Percentiles rank a stretch among this genome's conserved stretches.
Evolutionary conservation across 2,113 vertebrate genomes (phyloP).

Genomic region (Camarhynchus parvulus): DNA sequence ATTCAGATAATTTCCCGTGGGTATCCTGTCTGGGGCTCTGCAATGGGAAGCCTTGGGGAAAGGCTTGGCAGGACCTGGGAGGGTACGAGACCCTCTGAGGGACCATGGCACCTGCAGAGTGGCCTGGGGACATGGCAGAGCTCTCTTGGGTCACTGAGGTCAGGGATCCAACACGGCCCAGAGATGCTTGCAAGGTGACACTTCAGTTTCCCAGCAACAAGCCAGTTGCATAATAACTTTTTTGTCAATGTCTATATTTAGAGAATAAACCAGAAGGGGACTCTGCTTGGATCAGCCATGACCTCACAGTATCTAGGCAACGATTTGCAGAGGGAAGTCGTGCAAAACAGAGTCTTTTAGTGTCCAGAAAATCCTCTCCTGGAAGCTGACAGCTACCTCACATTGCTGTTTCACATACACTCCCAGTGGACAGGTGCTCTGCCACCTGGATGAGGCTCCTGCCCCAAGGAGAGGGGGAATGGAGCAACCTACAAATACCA

Average conservation of each 20-base stretch:
- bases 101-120: background rate
- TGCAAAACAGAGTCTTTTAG: background rate
- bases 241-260: conserved; percentile 17
- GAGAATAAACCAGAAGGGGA: conserved; percentile 9
- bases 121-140: background rate
- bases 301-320: conserved; percentile 61
- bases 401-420: background rate
- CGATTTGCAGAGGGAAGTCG: background rate
- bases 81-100: background rate
- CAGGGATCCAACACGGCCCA: background rate
- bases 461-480: background rate
- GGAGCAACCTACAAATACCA: fast-evolving
- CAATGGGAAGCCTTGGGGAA: background rate
- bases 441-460: fast-evolving
- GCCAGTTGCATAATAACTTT: background rate
- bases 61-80: background rate
- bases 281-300: background rate
- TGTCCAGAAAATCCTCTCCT: background rate
- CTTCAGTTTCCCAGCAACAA: conserved; percentile 10
- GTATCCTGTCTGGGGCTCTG: background rate
- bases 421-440: background rate
- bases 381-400: background rate
- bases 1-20: fast-evolving
- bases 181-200: background rate
- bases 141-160: background rate